Evolutionary conservation across 2,888 invertebrate genomes (phyloP).

Genomic region (Calliopum simillimum): DNA sequence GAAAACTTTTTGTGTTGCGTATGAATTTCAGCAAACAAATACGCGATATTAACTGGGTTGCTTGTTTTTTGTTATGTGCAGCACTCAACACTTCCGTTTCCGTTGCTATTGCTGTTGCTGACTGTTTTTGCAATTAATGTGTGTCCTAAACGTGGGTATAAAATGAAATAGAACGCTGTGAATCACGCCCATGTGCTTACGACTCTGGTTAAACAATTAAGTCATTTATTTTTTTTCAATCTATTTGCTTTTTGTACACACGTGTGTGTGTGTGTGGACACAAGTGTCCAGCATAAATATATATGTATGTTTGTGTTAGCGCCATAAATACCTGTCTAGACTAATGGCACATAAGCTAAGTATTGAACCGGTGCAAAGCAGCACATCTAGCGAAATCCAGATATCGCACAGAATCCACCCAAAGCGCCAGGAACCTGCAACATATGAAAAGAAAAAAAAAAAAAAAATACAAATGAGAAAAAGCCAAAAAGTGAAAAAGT

Average conservation of each 20-base stretch:
- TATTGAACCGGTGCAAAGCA: conserved; percentile 94
- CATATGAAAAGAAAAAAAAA: conserved; percentile 22
- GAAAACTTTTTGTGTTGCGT: conserved; percentile 47
- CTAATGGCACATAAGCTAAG: conserved; percentile 94
- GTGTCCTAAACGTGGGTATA: too few relatives aligned
- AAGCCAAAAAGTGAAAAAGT: neutral
- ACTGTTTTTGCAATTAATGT: too few relatives aligned
- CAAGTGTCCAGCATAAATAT: neutral
- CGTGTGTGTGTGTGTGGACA: conserved; percentile 8
- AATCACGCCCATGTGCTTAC: too few relatives aligned
- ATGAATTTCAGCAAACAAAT: neutral
- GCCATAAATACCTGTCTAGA: conserved; percentile 74
- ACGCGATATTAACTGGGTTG: too few relatives aligned
- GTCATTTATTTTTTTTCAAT: too few relatives aligned
- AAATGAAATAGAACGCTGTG: too few relatives aligned
- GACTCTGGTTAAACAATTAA: too few relatives aligned
- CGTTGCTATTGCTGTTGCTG: too few relatives aligned
- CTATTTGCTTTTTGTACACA: too few relatives aligned
- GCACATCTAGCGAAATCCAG: conserved; percentile 94
- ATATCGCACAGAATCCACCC: conserved; percentile 90
- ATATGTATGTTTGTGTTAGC: neutral
- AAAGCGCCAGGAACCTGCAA: conserved; percentile 85
- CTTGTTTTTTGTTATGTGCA: too few relatives aligned
- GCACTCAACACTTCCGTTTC: too few relatives aligned
- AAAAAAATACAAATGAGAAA: conserved; percentile 11